Evolutionary conservation across 2,888 invertebrate species (phyloP), one percentile per base, ranked within the genome.

Genomic region (Escarpia spicata): DNA sequence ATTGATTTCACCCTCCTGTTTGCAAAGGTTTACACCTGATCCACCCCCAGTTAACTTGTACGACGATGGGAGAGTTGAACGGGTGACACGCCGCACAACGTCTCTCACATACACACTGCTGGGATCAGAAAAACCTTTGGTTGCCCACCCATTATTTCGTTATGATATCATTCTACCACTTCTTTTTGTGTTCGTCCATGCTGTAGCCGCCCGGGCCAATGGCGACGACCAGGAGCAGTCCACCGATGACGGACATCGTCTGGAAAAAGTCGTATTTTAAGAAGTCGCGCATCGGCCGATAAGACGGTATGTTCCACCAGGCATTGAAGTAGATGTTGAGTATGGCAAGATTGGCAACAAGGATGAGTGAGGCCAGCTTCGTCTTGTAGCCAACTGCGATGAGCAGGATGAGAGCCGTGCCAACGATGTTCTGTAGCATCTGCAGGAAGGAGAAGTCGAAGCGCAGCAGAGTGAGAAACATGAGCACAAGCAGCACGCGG

Each of bases 121-220:
- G 3, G n/a, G 75, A 75, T 75, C 26, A 19, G n/a, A 75, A 52
- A 12, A 52, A 19, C 75, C 75, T 75, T 75, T 75, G 75, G 75
- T 75, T 75, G 75, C 75, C 75, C 26, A 6, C n/a, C n/a, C 19
- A 26, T 75, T 75, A 75, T 75, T 75, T 26, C 26, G 26, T 26
- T 19, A 26, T 26, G n/a, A 75, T 6, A 0, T 75, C 26, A 45
- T 3, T 45, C 93, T 97, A 99, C 99, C 99, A 99, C 96, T 98
- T 98, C 97, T 99, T 99, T 97, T 99, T 99, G 97, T 99, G 99
- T 96, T 99, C 99, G 97, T 99, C 99, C 98, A 99, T 99, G 94
- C 99, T 99, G 91, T 96, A 96, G n/a, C 96, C 96, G 15, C 99
- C 99, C 90, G 99, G 99, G 75, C 99, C 99, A 94, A 99, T 97